Evolutionary conservation across 1,140 invertebrate species (phyloP).

Genomic region (Tetragnatha versicolor): DNA sequence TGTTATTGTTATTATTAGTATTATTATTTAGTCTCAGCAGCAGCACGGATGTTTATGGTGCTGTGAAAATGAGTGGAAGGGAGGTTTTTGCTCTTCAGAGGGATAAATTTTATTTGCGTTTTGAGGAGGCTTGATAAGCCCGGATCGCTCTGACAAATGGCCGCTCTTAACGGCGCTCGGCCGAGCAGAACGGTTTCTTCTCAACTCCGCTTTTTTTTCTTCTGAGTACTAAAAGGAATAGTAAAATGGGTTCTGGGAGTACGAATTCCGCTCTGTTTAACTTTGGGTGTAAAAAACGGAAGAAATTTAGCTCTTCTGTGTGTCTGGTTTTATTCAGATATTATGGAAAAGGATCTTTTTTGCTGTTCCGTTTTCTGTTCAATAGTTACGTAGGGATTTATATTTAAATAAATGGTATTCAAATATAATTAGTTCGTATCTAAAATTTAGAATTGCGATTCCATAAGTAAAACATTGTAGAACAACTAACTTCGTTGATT

Average conservation of each 20-base stretch:
- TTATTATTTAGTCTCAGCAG: conserved; percentile 28
- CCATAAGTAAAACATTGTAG: too few relatives aligned
- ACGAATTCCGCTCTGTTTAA: too few relatives aligned
- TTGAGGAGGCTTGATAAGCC: conserved; percentile 14
- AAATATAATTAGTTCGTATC: too few relatives aligned
- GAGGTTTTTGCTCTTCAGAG: conserved; percentile 41
- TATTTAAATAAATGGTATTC: too few relatives aligned
- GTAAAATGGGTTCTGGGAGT: not conserved
- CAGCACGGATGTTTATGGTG: conserved; percentile 44
- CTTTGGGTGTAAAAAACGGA: too few relatives aligned
- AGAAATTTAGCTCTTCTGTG: too few relatives aligned
- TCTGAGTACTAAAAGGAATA: not conserved
- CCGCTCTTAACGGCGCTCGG: conserved; percentile 45
- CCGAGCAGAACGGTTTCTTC: conserved; percentile 21
- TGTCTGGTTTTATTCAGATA: not conserved
- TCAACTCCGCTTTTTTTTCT: conserved; percentile 34
- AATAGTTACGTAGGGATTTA: too few relatives aligned
- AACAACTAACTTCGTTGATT: too few relatives aligned
- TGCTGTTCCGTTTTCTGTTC: not conserved
- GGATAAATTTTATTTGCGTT: conserved; percentile 55
- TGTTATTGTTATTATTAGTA: conserved; percentile 29
- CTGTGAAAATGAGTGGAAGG: conserved; percentile 53
- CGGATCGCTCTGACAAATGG: conserved; percentile 14
- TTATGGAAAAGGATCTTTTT: not conserved
- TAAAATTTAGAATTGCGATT: too few relatives aligned